Conservation (phyloP, 2,797 vertebrate species). For the Propithecus perrieri region DNA sequence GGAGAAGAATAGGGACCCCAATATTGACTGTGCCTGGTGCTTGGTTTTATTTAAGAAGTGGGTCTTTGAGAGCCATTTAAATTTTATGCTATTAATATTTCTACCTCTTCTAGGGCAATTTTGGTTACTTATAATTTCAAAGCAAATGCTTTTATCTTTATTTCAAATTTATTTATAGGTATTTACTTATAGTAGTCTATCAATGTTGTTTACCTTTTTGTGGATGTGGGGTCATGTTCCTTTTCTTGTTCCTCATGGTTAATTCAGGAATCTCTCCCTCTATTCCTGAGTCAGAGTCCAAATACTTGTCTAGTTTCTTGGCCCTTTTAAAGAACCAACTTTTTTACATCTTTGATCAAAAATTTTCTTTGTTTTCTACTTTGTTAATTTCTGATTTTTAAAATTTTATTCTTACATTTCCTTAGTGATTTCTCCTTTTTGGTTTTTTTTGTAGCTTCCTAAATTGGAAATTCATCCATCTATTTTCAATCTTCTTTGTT, state of each 20-base stretch:
- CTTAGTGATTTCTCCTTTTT: background rate
- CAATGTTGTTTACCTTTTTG: background rate
- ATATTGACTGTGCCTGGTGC: background rate
- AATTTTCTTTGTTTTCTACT: background rate
- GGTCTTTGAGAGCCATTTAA: background rate
- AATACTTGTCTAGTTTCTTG: background rate
- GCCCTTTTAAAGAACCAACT: background rate
- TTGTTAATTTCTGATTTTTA: background rate
- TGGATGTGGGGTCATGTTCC: background rate
- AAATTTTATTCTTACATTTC: background rate
- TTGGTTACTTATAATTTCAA: background rate
- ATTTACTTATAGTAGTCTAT: background rate
- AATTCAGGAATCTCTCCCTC: background rate
- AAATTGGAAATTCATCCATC: background rate
- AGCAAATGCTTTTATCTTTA: background rate
- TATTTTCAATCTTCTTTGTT: background rate
- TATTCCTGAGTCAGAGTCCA: background rate
- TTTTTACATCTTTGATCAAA: background rate
- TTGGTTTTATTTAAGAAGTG: background rate
- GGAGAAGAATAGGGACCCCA: background rate
- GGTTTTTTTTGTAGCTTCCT: background rate
- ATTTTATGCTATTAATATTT: background rate
- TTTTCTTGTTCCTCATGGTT: background rate
- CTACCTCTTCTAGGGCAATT: background rate
- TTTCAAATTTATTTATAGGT: background rate